phyloP scores from a whole-genome alignment of 2,113 vertebrate species.

The Ctenodactylus gundi region DNA sequence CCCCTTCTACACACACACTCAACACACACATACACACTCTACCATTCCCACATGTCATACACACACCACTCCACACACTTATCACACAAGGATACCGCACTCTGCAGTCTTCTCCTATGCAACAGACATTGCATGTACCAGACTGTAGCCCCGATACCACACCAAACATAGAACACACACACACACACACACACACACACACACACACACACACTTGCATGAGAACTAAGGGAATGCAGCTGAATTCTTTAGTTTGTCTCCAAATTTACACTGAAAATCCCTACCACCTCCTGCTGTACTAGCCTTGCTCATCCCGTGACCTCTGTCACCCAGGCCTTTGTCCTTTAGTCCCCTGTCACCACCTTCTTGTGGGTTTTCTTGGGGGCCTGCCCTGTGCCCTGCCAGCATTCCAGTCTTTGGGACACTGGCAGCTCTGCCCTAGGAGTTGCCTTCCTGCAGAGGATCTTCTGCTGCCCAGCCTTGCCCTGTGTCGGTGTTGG shows the following conservation, averaged over 20 bases:
- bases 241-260: background rate
- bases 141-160: too few relatives aligned
- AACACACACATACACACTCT: too few relatives aligned
- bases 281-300: background rate
- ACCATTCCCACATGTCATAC: background rate
- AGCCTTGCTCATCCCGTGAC: background rate
- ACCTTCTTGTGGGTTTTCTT: background rate
- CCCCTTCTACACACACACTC: too few relatives aligned
- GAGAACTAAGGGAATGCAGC: background rate
- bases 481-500: background rate
- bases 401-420: accelerated
- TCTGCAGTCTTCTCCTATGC: background rate
- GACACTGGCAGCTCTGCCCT: background rate
- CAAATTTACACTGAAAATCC: background rate
- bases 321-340: background rate
- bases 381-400: background rate
- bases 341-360: too few relatives aligned
- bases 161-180: background rate
- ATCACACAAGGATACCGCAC: too few relatives aligned
- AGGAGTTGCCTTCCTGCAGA: accelerated
- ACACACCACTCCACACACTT: too few relatives aligned
- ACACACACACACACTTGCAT: too few relatives aligned
- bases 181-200: background rate
- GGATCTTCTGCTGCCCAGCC: accelerated
- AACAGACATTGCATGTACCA: background rate